A percentile compares a stretch with the other conserved stretches of the same genome.
Evolutionary conservation across 1,140 invertebrate genomes (phyloP).

Genomic region (Steinernema feltiae): DNA sequence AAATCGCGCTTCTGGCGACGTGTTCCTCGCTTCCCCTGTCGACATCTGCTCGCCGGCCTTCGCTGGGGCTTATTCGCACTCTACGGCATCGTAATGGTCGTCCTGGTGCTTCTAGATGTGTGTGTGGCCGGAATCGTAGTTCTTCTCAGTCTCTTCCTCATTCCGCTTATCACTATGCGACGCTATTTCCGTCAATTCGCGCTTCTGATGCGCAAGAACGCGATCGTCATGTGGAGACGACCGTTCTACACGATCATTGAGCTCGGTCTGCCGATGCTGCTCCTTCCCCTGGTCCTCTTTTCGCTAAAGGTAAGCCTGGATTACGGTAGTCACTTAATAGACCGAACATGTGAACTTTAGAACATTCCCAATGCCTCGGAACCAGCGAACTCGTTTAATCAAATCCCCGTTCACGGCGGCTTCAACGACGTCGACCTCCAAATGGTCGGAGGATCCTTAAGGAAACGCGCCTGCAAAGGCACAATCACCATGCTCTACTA

Average conservation of each 20-base stretch:
- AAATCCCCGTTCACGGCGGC: not conserved
- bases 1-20: too few species aligned
- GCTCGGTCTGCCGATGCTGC: not conserved
- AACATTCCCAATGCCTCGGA: not conserved
- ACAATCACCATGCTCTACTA: too few species aligned
- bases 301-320: not conserved
- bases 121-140: not conserved
- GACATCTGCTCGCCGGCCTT: not conserved
- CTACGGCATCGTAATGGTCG: not conserved
- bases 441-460: not conserved
- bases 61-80: not conserved
- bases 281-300: not conserved
- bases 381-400: not conserved
- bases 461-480: not conserved
- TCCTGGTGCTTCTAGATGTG: constrained; percentile 2
- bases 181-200: not conserved
- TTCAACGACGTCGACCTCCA: not conserved
- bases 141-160: not conserved
- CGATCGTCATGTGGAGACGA: not conserved
- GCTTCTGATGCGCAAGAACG: not conserved
- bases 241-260: not conserved
- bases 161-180: not conserved
- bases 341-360: not conserved
- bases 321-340: not conserved
- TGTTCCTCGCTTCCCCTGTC: not conserved